Evolutionary conservation across 2,797 vertebrate species (phyloP).

Genomic region (Siniperca obscura): DNA sequence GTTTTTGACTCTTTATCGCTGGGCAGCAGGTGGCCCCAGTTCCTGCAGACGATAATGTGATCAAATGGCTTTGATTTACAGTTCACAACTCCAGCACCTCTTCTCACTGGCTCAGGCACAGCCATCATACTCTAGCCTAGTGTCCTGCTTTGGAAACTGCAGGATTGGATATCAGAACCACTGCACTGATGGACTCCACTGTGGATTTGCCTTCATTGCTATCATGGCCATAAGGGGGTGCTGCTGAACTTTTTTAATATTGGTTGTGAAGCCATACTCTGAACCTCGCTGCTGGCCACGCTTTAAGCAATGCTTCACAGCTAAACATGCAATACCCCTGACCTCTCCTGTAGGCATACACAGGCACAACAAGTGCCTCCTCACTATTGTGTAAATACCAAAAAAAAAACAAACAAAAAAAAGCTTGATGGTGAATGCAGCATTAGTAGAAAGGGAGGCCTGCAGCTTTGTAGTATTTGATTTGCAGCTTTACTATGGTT

Average conservation of each 20-base stretch:
- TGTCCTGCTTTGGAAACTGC: conserved; percentile 64
- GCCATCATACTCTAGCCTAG: conserved; percentile 69
- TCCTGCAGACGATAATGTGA: conserved; percentile 50
- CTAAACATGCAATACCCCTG: conserved; percentile 76
- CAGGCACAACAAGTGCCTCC: conserved; percentile 79
- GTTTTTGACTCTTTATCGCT: conserved; percentile 17
- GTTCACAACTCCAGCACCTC: conserved; percentile 78
- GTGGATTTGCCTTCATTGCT: conserved; percentile 81
- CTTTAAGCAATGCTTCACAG: conserved; percentile 79
- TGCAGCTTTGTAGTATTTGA: conserved; percentile 79
- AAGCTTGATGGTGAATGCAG: conserved; percentile 76
- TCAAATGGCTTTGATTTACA: conserved; percentile 67
- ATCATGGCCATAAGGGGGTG: conserved; percentile 77
- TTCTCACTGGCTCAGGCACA: conserved; percentile 77
- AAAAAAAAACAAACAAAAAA: conserved; percentile 66
- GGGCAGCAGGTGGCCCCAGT: conserved; percentile 40
- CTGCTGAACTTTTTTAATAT: conserved; percentile 77
- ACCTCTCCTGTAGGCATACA: conserved; percentile 80
- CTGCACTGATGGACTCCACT: conserved; percentile 79
- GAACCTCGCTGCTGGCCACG: conserved; percentile 78
- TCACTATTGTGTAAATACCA: conserved; percentile 81
- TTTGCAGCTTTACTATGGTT: conserved; percentile 80
- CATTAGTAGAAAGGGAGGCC: conserved; percentile 69
- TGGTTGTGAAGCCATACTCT: conserved; percentile 82
- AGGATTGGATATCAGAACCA: conserved; percentile 69